Percentiles rank a stretch among this genome's conserved stretches.
phyloP scores from a whole-genome alignment of 1,140 invertebrate species.

The Bactericera cockerelli region DNA sequence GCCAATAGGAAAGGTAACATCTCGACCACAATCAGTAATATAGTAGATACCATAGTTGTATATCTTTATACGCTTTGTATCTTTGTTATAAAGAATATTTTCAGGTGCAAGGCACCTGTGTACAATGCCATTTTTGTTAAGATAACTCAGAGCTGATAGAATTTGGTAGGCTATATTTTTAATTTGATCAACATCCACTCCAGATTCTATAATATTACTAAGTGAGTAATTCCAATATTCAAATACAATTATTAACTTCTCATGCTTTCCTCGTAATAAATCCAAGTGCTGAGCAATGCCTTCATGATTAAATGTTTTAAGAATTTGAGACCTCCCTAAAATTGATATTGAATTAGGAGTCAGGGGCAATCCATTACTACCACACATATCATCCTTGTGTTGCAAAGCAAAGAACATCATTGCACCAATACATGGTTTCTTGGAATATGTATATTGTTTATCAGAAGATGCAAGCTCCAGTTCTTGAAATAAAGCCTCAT shows the following conservation, averaged over 20 bases:
- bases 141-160: conserved; percentile 50
- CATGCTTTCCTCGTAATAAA: conserved; percentile 84
- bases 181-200: conserved; percentile 35
- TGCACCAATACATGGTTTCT: conserved; percentile 40
- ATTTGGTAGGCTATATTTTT: conserved; percentile 49
- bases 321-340: conserved; percentile 66
- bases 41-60: conserved; percentile 86
- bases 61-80: conserved; percentile 55
- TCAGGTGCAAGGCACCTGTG: conserved; percentile 66
- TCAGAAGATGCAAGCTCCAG: neutral
- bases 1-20: conserved; percentile 83
- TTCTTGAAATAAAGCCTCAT: conserved; percentile 8
- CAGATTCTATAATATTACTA: neutral
- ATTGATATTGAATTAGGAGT: conserved; percentile 94
- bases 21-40: conserved; percentile 69
- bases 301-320: conserved; percentile 63
- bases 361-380: conserved; percentile 84
- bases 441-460: neutral
- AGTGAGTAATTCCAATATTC: conserved; percentile 13
- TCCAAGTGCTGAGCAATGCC: conserved; percentile 81
- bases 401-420: conserved; percentile 80
- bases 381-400: conserved; percentile 82
- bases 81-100: conserved; percentile 60
- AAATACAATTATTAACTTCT: conserved; percentile 36
- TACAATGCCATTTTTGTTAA: conserved; percentile 57